Percentiles rank a stretch among this genome's conserved stretches.
phyloP scores from a whole-genome alignment of 37 sponge, comb jelly and placozoan genomes.

The Agelas oroides region DNA sequence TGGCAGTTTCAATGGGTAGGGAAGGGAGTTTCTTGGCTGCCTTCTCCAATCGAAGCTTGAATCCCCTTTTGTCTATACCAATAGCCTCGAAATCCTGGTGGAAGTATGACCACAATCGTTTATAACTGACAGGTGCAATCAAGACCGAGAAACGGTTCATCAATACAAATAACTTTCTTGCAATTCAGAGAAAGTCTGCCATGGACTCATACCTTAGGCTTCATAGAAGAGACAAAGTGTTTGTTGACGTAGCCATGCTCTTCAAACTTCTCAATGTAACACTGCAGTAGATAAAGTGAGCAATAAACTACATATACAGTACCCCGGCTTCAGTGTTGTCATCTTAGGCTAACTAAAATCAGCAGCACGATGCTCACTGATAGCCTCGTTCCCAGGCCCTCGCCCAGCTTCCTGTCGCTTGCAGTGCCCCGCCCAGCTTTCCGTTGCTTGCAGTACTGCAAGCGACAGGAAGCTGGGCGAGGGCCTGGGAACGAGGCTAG shows the following conservation, averaged over 20 bases:
- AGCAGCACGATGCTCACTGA: no score
- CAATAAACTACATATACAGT: no score
- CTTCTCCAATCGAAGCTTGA: constrained; percentile 53
- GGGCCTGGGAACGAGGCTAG: no score
- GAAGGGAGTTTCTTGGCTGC: constrained; percentile 61
- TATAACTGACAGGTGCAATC: background rate
- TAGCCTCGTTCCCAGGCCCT: no score
- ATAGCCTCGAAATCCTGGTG: constrained; percentile 73
- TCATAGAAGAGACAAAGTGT: constrained; percentile 53
- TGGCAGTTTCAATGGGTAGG: constrained; percentile 37
- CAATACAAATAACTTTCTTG: background rate
- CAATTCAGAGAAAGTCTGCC: no score
- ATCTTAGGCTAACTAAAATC: no score
- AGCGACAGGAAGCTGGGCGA: no score
- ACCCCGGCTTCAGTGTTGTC: no score
- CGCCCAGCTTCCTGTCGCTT: no score
- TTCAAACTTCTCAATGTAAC: constrained; percentile 46
- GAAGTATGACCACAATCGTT: background rate
- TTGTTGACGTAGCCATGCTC: constrained; percentile 58
- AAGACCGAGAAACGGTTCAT: background rate
- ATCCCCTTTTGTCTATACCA: constrained; percentile 72
- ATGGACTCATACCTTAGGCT: constrained; percentile 1
- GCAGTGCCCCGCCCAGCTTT: no score
- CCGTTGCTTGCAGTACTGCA: no score
- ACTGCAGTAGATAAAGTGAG: constrained; percentile 1